Evolutionary conservation across 2,797 vertebrate species (phyloP).

Genomic region (Oceanodroma leucorhoa): DNA sequence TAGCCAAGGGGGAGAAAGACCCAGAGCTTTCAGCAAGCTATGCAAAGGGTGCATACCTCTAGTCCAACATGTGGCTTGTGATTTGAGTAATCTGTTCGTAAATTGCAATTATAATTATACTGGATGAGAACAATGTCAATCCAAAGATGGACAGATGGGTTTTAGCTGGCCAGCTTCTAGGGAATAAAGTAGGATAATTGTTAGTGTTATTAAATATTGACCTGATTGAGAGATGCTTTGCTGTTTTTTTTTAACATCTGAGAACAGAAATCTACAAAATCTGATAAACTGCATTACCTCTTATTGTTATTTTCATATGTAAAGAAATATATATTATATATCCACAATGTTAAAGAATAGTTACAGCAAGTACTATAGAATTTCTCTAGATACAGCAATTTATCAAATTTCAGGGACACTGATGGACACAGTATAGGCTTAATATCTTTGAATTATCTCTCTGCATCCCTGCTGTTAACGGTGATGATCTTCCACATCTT

Average conservation of each 20-base stretch:
- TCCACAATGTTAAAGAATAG: not conserved
- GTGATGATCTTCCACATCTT: not conserved
- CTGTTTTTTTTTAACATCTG: not conserved
- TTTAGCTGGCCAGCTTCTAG: conserved; percentile 39
- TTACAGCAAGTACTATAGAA: not conserved
- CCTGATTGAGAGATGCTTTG: not conserved
- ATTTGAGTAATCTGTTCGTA: conserved; percentile 59
- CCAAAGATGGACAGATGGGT: conserved; percentile 37
- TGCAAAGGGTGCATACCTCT: not conserved
- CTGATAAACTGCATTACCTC: not conserved
- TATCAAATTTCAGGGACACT: not conserved
- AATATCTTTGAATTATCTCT: not conserved
- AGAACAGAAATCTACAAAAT: not conserved
- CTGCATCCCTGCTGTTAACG: not conserved
- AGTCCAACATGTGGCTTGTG: conserved; percentile 11
- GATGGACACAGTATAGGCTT: not conserved
- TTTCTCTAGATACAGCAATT: not conserved
- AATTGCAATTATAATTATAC: conserved; percentile 64
- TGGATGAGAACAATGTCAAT: conserved; percentile 29
- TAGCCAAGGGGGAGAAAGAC: not conserved
- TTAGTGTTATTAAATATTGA: conserved; percentile 46
- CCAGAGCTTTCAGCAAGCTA: not conserved
- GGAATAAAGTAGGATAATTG: conserved; percentile 47
- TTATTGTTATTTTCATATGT: not conserved
- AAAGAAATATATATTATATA: not conserved